phyloP scores from a whole-genome alignment of 2,113 vertebrate species.

The Oxygymnocypris stewartii region DNA sequence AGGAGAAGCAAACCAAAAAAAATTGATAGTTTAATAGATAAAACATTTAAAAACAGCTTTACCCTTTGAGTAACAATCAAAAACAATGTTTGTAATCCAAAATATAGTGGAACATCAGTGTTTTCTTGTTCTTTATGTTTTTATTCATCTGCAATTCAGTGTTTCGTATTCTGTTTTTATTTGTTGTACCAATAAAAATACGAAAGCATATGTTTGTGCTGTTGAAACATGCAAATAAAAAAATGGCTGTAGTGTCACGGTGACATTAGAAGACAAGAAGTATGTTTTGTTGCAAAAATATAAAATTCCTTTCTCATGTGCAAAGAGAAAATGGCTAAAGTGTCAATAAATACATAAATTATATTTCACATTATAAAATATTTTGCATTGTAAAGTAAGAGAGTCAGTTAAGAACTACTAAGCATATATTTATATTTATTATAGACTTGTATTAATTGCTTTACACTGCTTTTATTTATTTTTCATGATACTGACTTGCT shows the following conservation, averaged over 20 bases:
- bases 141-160: not conserved
- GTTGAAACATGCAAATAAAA: not conserved
- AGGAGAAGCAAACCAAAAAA: not conserved
- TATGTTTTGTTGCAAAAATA: not conserved
- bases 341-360: not conserved
- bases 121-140: not conserved
- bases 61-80: not conserved
- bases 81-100: not conserved
- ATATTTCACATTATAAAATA: not conserved
- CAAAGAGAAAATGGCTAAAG: not conserved
- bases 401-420: too few species aligned
- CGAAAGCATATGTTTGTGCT: slow-evolving; percentile 4
- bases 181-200: not conserved
- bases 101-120: not conserved
- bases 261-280: not conserved
- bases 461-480: too few species aligned
- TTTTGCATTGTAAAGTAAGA: too few species aligned
- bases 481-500: too few species aligned
- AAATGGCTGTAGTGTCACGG: not conserved
- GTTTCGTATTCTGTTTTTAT: not conserved
- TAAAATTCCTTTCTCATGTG: not conserved
- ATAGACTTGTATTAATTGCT: too few species aligned
- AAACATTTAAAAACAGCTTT: not conserved
- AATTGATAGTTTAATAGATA: not conserved
- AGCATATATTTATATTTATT: too few species aligned